A percentile compares a stretch with the other conserved stretches of the same genome.
These are phyloP conservation scores for Sphaerophoria rueppellii DNA, from an alignment of 2,888 invertebrate genomes.

Conservation along the genomic window DNA sequence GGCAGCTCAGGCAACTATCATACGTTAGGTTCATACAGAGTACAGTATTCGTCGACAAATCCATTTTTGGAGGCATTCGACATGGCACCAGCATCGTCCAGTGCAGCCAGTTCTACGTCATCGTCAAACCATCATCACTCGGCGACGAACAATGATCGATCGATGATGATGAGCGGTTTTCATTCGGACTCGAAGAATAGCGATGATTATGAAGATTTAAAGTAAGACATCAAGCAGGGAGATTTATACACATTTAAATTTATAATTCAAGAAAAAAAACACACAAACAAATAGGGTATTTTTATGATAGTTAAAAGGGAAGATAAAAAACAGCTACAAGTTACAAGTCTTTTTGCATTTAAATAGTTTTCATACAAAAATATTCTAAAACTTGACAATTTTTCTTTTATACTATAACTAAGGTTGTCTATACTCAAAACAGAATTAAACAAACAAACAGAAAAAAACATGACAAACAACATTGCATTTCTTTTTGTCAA, in stretches of 20 bases:
- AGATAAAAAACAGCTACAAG: neutral
- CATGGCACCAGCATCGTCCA: conserved; percentile 74
- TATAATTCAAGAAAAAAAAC: conserved; percentile 7
- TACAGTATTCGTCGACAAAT: conserved; percentile 82
- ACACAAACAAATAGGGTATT: conserved; percentile 6
- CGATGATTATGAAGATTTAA: conserved; percentile 82
- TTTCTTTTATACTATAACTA: too few relatives aligned
- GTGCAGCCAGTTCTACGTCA: conserved; percentile 33
- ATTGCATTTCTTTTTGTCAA: too few relatives aligned
- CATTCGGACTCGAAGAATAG: conserved; percentile 81
- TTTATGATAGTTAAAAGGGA: neutral
- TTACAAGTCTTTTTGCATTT: conserved; percentile 20
- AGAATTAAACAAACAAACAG: too few relatives aligned
- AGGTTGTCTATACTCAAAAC: too few relatives aligned
- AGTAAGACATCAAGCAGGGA: conserved; percentile 75
- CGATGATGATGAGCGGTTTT: conserved; percentile 79
- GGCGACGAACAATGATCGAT: conserved; percentile 63
- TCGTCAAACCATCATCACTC: conserved; percentile 2
- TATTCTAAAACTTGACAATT: too few relatives aligned
- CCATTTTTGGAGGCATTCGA: conserved; percentile 82
- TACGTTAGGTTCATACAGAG: conserved; percentile 81
- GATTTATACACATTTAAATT: conserved; percentile 47
- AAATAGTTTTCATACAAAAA: conserved; percentile 5
- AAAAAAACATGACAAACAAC: too few relatives aligned
- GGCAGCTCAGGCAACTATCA: conserved; percentile 80